Evolutionary conservation across 2,797 vertebrate genomes (phyloP).

Genomic region (Salarias fasciatus): DNA sequence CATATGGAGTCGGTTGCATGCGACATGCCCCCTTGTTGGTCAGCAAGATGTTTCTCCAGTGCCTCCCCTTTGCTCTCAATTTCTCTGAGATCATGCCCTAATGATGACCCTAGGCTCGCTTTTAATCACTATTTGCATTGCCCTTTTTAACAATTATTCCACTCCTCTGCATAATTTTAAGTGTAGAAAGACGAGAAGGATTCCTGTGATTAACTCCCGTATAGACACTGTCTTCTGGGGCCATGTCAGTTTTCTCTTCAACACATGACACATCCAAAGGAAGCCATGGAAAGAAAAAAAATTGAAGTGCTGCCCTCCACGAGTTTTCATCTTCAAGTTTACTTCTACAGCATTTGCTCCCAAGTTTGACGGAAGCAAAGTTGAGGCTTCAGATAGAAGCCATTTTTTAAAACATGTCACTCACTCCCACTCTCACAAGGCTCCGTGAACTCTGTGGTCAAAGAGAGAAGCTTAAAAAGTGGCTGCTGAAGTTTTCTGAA

Average conservation of each 20-base stretch:
- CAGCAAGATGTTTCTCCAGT: slow-evolving; percentile 72
- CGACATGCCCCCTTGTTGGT: slow-evolving; percentile 62
- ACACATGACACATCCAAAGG: slow-evolving; percentile 52
- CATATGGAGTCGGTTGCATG: slow-evolving; percentile 56
- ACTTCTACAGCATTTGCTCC: slow-evolving; percentile 30
- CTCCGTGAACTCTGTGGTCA: slow-evolving; percentile 36
- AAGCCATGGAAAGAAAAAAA: slow-evolving; percentile 10
- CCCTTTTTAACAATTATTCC: slow-evolving; percentile 82
- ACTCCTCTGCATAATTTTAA: slow-evolving; percentile 78
- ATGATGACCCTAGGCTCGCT: slow-evolving; percentile 81
- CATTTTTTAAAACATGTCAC: slow-evolving; percentile 24
- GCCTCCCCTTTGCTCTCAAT: slow-evolving; percentile 58
- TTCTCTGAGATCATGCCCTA: slow-evolving; percentile 77
- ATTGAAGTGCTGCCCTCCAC: slow-evolving; percentile 1
- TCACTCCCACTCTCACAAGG: slow-evolving; percentile 28
- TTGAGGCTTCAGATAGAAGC: slow-evolving; percentile 33
- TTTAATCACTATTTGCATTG: slow-evolving; percentile 82
- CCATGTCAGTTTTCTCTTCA: slow-evolving; percentile 44
- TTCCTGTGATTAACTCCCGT: slow-evolving; percentile 65
- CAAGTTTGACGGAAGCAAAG: slow-evolving; percentile 51
- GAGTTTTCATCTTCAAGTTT: slow-evolving; percentile 47
- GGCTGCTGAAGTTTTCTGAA: slow-evolving; percentile 21
- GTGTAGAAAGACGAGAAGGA: slow-evolving; percentile 58
- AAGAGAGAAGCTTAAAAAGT: slow-evolving; percentile 27
- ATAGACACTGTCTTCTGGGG: slow-evolving; percentile 63